These are phyloP conservation scores for Paradoxurus hermaphroditus DNA, from an alignment of 2,113 vertebrate genomes.

Conservation along the genomic window DNA sequence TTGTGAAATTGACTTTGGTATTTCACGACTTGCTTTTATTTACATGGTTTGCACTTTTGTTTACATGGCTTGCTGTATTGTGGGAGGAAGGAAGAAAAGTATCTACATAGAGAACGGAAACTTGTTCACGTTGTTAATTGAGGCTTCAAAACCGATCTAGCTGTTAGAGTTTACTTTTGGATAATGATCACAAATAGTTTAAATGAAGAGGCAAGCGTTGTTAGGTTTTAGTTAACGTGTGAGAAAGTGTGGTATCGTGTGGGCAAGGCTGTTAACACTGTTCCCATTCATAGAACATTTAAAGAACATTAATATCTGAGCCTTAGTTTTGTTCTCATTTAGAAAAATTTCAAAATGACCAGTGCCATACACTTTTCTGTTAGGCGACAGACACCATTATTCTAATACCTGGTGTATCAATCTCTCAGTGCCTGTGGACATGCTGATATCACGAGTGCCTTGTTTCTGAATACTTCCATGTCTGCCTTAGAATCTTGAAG, in stretches of 20 bases:
- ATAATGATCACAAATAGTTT: not conserved
- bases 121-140: not conserved
- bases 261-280: not conserved
- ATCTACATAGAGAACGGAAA: not conserved
- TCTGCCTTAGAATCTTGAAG: conserved; percentile 9
- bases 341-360: not conserved
- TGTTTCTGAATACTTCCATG: not conserved
- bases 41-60: not conserved
- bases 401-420: not conserved
- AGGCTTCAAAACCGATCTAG: not conserved
- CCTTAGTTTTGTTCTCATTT: not conserved
- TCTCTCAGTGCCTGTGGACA: not conserved
- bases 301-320: not conserved
- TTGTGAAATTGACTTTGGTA: not conserved
- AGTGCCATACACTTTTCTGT: not conserved
- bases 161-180: not conserved
- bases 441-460: not conserved
- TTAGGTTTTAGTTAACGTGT: not conserved
- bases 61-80: not conserved
- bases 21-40: not conserved
- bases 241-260: not conserved
- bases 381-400: not conserved
- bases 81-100: not conserved
- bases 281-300: not conserved
- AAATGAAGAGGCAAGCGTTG: not conserved